Base-by-base conservation (phyloP, 1,140 invertebrate species). In the Drosophila equinoxialis region DNA sequence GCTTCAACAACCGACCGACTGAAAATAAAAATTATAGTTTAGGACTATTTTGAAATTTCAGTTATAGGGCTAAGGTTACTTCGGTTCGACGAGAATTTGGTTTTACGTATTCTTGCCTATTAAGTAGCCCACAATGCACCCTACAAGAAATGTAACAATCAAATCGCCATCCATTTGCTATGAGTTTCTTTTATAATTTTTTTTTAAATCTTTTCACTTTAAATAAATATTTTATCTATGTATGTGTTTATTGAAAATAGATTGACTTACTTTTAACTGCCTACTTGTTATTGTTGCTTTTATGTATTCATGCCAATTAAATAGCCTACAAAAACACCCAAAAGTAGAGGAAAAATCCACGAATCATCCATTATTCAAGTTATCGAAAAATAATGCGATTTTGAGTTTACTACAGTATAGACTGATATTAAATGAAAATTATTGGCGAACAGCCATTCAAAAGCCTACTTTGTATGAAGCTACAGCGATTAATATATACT, bases 281-380 rank as follows among this genome's bases (percentile, higher is more conserved):
- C 17, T 23, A 23, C 45, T 23, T 51, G 45, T 48, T 17, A 51
- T 39, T 39, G 11, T 39, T 13, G 5, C 30, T 41, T 26, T 63
- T 17, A 39, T 10, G 20, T 8, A 14, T 73, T 26, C 14, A 55
- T 14, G 37, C 79, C 74, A 59, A 85, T 33, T 8, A 71, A 66
- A 68, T 74, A 81, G 3, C 81, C 82, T 20, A 75, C 33, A 20
- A 86, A 23, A 41, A 79, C 68, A 8, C 82, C 82, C 5, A 85
- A 26, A 13, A 78, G 20, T 3, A 85, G 69, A 0, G 57, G 78
- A 0, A 69, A 11, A 0, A 78, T 0, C 11, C 6, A 42, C 3
- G 20, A 37, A 59, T 65, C 75, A 33, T 85, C 82, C 45, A 86
- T 85, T 26, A 26, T 35, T 11, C 39, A 11, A 37, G 23, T 1